phyloP scores from a whole-genome alignment of 2,888 invertebrate genomes.

The Leptopilina syphax region DNA sequence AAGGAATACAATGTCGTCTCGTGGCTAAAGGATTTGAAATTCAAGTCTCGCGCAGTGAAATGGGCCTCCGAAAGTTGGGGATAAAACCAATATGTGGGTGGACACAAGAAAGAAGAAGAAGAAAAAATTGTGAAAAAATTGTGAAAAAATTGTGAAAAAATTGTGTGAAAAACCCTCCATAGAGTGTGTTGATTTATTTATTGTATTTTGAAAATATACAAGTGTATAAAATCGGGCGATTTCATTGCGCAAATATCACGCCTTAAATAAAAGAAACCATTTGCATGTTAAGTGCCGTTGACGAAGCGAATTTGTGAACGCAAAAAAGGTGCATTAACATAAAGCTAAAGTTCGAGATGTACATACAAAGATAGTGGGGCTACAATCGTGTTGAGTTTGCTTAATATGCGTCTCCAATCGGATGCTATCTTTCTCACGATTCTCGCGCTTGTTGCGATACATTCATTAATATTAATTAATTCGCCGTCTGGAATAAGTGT shows the following conservation, averaged over 20 bases:
- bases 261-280: slow-evolving; percentile 27
- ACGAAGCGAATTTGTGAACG: slow-evolving; percentile 29
- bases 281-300: slow-evolving; percentile 28
- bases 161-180: no score
- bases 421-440: slow-evolving; percentile 48
- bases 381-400: slow-evolving; percentile 35
- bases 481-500: slow-evolving; percentile 51
- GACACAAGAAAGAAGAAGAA: no score
- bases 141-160: no score
- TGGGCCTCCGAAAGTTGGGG: no score
- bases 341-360: slow-evolving; percentile 22
- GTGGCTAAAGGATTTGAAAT: no score
- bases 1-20: background rate
- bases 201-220: background rate
- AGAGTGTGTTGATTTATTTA: no score
- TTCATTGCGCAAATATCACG: slow-evolving; percentile 20
- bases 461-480: slow-evolving; percentile 63
- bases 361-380: slow-evolving; percentile 19
- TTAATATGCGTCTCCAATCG: slow-evolving; percentile 45
- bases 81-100: no score
- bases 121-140: no score
- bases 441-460: slow-evolving; percentile 50
- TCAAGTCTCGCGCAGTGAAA: no score
- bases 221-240: slow-evolving; percentile 7
- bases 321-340: slow-evolving; percentile 33